Evolutionary conservation across 2,113 vertebrate species (phyloP).

Genomic region (Forbesichthys papilliferus): DNA sequence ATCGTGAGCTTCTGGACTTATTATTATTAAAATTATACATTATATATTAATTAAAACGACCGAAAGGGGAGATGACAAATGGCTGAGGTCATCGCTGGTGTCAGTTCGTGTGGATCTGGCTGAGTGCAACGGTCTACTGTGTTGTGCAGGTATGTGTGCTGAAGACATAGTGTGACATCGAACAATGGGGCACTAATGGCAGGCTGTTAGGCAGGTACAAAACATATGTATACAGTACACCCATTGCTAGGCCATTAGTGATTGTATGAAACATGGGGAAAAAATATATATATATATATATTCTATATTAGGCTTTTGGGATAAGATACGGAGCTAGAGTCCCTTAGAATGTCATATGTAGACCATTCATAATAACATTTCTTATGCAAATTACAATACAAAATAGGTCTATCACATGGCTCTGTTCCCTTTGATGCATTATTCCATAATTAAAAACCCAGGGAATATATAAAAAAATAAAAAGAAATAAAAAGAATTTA

Average conservation of each 20-base stretch:
- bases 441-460: constrained; percentile 5
- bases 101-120: constrained; percentile 1
- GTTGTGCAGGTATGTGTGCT: not conserved
- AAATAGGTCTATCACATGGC: not conserved
- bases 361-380: not conserved
- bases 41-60: constrained; percentile 22
- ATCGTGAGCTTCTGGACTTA: constrained; percentile 7
- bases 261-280: no score
- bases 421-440: not conserved
- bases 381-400: not conserved
- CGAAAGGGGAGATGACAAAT: constrained; percentile 17
- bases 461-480: not conserved
- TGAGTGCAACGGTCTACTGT: not conserved
- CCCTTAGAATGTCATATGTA: no score
- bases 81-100: constrained; percentile 4
- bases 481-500: not conserved
- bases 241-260: no score
- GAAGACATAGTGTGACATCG: not conserved
- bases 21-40: no score
- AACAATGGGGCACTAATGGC: not conserved
- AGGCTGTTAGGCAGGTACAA: no score
- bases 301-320: no score
- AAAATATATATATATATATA: no score
- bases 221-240: no score
- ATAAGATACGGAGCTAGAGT: no score